Evolutionary conservation across 2,888 invertebrate species (phyloP).

Genomic region (Embidobia sp.): DNA sequence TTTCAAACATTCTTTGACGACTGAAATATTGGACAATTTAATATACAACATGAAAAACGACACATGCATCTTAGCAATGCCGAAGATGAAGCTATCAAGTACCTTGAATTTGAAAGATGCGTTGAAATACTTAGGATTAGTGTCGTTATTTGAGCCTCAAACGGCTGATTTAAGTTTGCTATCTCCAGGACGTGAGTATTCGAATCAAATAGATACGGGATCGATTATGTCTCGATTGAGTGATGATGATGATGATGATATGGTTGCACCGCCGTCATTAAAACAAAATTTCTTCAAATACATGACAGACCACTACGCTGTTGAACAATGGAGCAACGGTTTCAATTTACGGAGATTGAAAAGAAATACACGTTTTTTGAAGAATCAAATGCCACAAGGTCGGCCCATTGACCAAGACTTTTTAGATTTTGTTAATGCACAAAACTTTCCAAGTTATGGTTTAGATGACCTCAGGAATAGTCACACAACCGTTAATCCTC

Average conservation of each 20-base stretch:
- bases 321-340: slow-evolving; percentile 75
- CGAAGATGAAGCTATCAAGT: slow-evolving; percentile 88
- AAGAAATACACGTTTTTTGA: background rate
- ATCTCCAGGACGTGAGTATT: slow-evolving; percentile 81
- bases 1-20: slow-evolving; percentile 82
- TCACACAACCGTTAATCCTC: slow-evolving; percentile 83
- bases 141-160: slow-evolving; percentile 84
- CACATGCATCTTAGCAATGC: slow-evolving; percentile 85
- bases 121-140: slow-evolving; percentile 84
- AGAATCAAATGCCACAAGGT: slow-evolving; percentile 69
- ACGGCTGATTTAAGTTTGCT: slow-evolving; percentile 87
- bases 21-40: slow-evolving; percentile 82
- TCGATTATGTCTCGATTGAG: slow-evolving; percentile 16
- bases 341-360: slow-evolving; percentile 65
- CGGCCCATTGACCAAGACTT: slow-evolving; percentile 73
- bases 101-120: slow-evolving; percentile 83
- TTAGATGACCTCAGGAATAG: slow-evolving; percentile 76
- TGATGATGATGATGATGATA: slow-evolving; percentile 28
- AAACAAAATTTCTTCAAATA: slow-evolving; percentile 71
- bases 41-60: slow-evolving; percentile 82
- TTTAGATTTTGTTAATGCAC: slow-evolving; percentile 67
- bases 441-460: slow-evolving; percentile 71
- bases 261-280: background rate
- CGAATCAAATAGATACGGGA: slow-evolving; percentile 21
- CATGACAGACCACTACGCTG: slow-evolving; percentile 66